Percentiles rank a stretch among this genome's conserved stretches.
phyloP scores from a whole-genome alignment of 2,797 vertebrate genomes.

The Clamator glandarius region DNA sequence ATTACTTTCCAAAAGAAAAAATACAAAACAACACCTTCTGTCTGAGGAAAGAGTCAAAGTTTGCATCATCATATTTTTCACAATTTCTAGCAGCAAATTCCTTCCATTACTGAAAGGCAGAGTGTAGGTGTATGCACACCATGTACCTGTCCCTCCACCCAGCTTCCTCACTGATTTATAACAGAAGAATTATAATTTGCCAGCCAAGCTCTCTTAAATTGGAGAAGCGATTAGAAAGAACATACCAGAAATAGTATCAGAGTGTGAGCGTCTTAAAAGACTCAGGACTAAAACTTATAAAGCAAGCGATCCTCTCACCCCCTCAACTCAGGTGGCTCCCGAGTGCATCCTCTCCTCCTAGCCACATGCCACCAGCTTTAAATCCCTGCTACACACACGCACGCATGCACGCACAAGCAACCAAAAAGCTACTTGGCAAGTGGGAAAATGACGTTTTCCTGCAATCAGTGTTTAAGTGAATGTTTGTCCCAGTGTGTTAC shows the following conservation, averaged over 20 bases:
- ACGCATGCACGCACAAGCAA: background rate
- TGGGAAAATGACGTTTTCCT: slow-evolving; percentile 77
- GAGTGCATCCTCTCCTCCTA: background rate
- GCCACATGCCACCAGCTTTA: background rate
- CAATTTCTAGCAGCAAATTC: background rate
- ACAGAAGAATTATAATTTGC: slow-evolving; percentile 31
- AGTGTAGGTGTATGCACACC: background rate
- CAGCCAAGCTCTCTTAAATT: slow-evolving; percentile 19
- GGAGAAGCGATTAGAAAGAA: slow-evolving; percentile 47
- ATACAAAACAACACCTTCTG: background rate
- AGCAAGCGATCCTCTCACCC: slow-evolving; percentile 38
- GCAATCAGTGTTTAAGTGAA: slow-evolving; percentile 87
- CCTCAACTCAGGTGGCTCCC: background rate
- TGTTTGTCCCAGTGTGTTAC: slow-evolving; percentile 84
- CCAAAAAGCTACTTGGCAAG: slow-evolving; percentile 46
- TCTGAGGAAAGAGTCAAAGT: slow-evolving; percentile 1
- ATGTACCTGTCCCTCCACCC: background rate
- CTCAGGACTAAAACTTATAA: background rate
- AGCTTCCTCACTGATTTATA: background rate
- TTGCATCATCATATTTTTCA: background rate
- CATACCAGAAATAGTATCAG: slow-evolving; percentile 47
- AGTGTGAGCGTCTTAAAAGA: background rate
- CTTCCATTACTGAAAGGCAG: background rate
- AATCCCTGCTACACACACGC: background rate
- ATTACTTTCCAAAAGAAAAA: slow-evolving; percentile 29